These are phyloP conservation scores for Cyclura pinguis DNA, from an alignment of 2,797 vertebrate genomes.

Conservation along the genomic window DNA sequence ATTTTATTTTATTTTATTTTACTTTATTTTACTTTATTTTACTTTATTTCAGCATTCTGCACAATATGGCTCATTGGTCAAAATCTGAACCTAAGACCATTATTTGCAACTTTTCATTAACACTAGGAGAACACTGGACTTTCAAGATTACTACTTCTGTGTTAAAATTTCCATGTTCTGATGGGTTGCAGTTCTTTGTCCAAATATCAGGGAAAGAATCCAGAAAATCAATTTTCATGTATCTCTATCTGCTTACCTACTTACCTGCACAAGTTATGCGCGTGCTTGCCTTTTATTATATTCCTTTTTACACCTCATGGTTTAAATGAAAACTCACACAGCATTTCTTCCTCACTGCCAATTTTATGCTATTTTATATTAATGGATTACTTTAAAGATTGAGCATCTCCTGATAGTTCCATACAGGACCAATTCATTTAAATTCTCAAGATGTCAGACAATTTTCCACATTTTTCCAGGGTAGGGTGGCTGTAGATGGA, in stretches of 20 bases:
- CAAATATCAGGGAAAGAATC: background rate
- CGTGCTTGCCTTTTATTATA: background rate
- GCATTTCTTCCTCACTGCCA: too few species aligned
- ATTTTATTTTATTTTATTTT: background rate
- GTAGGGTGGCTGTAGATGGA: background rate
- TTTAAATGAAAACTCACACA: background rate
- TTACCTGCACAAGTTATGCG: too few species aligned
- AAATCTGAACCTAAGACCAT: constrained; percentile 16
- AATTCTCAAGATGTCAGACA: background rate
- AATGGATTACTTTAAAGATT: too few species aligned
- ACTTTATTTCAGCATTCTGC: background rate
- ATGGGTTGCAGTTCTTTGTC: background rate
- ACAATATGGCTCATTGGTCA: accelerated
- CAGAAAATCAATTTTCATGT: background rate
- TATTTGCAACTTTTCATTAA: background rate
- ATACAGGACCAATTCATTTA: background rate
- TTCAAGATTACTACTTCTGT: background rate
- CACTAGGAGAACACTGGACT: background rate
- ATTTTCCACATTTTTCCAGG: background rate
- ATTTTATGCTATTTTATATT: background rate
- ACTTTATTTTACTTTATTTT: background rate
- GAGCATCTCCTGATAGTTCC: background rate
- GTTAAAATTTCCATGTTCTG: background rate
- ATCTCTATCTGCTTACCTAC: too few species aligned
- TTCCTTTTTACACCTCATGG: background rate